Evolutionary conservation across 2,888 invertebrate species (phyloP), one percentile per base, ranked within the genome.

Genomic region (Orthosia gracilis): DNA sequence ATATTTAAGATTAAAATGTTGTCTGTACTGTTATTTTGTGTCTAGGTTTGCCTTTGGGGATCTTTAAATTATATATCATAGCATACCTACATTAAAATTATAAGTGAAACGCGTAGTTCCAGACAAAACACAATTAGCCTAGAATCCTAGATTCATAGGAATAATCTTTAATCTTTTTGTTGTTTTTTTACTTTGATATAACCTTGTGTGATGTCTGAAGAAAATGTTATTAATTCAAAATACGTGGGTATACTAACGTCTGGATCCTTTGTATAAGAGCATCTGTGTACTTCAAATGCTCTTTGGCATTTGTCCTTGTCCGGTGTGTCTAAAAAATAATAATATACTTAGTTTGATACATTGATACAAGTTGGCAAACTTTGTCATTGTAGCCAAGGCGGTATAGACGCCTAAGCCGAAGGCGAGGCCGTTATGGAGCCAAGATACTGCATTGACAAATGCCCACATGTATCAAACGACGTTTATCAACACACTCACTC

Each of bases 251-350:
- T 78, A 91, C 96, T 95, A 92, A 96, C 96, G 21, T 95, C 94
- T 40, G 96, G 96, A 84, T 96, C 96, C 76, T 91, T 91, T 79
- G 89, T 90, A 82, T 96, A 96, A 0, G 94, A 94, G 86, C 96
- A 96, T 91, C 93, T 94, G 82, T 96, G 96, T 45, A 96, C 94
- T 63, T 96, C 96, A 85, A 95, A 96, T 12, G 95, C 93, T 85
- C 94, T 92, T 85, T 96, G 95, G 80, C 96, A 96, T 85, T 90
- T 94, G 40, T 94, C 92, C 88, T 96, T 96, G 58, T 92, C 94
- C 4, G 91, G 91, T 17, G 93, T 91, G 88, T 96, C 96, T 96
- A 86, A 66, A 92, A 61, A 21, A 59, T 40, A n/a, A 40, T n/a
- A 21, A 21, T 1, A 61, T n/a, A 61, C 1, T 40, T 40, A 40